Evolutionary conservation across 2,888 invertebrate genomes (phyloP).

Genomic region (Clistopyga incitator): DNA sequence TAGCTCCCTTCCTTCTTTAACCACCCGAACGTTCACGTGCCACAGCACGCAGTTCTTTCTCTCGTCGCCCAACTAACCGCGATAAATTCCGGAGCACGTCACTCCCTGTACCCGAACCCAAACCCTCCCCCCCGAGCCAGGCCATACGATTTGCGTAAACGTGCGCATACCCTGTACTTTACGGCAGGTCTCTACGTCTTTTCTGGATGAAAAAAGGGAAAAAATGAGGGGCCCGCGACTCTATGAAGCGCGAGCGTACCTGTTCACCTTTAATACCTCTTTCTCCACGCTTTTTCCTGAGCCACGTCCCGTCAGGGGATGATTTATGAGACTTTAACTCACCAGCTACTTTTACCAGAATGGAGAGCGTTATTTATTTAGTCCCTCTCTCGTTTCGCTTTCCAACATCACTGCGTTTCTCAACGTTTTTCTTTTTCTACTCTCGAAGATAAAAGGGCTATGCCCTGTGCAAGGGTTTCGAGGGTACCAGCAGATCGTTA

Average conservation of each 20-base stretch:
- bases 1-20: background rate
- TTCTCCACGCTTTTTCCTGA: conserved; percentile 14
- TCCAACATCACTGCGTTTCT: conserved; percentile 24
- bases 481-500: too few species aligned
- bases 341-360: conserved; percentile 40
- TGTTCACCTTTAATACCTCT: conserved; percentile 31
- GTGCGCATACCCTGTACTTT: conserved; percentile 57
- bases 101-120: conserved; percentile 38
- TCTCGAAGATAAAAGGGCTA: background rate
- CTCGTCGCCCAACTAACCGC: conserved; percentile 61
- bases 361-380: conserved; percentile 63
- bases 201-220: conserved; percentile 10
- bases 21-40: conserved; percentile 15
- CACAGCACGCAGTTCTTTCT: conserved; percentile 33
- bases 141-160: conserved; percentile 78
- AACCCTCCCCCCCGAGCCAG: conserved; percentile 19
- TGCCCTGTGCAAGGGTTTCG: too few species aligned
- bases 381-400: conserved; percentile 58
- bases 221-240: conserved; percentile 4
- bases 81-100: conserved; percentile 65
- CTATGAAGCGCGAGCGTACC: conserved; percentile 27
- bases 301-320: conserved; percentile 54
- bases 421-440: background rate
- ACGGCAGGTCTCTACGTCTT: conserved; percentile 24
- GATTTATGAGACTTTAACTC: conserved; percentile 66